Evolutionary conservation across 1,140 invertebrate genomes (phyloP).

Genomic region (Laupala kohalensis): DNA sequence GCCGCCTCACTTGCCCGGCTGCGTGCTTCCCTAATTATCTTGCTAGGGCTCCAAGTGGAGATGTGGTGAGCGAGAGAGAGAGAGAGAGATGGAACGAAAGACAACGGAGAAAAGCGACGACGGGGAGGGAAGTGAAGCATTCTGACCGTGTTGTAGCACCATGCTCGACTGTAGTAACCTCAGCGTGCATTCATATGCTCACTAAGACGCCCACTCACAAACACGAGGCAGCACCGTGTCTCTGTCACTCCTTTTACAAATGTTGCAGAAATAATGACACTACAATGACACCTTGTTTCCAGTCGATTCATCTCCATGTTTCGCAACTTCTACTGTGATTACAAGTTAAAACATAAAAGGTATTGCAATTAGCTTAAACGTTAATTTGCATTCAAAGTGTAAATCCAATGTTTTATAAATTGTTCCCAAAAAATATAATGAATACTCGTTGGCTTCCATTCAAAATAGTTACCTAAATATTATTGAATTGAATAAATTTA

Average conservation of each 20-base stretch:
- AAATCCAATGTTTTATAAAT: too few species aligned
- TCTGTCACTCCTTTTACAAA: neutral
- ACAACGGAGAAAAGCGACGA: too few species aligned
- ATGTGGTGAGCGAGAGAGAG: neutral
- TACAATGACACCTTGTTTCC: neutral
- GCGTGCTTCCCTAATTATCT: slow-evolving; percentile 16
- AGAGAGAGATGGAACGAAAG: neutral
- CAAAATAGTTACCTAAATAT: too few species aligned
- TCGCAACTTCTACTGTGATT: too few species aligned
- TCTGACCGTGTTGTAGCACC: neutral
- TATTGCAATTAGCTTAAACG: too few species aligned
- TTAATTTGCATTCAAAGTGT: too few species aligned
- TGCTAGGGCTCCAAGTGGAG: slow-evolving; percentile 12
- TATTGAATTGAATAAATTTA: too few species aligned
- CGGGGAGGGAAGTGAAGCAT: neutral
- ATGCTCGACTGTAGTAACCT: neutral
- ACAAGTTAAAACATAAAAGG: too few species aligned
- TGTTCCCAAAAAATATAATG: too few species aligned
- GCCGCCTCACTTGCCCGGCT: slow-evolving; percentile 4
- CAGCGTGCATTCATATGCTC: neutral
- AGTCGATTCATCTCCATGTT: too few species aligned
- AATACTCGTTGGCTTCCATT: too few species aligned
- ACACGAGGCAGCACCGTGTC: neutral
- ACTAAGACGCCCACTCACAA: neutral
- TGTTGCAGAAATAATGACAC: neutral